Evolutionary conservation across 2,797 vertebrate species (phyloP).

Genomic region (Falco rusticolus): DNA sequence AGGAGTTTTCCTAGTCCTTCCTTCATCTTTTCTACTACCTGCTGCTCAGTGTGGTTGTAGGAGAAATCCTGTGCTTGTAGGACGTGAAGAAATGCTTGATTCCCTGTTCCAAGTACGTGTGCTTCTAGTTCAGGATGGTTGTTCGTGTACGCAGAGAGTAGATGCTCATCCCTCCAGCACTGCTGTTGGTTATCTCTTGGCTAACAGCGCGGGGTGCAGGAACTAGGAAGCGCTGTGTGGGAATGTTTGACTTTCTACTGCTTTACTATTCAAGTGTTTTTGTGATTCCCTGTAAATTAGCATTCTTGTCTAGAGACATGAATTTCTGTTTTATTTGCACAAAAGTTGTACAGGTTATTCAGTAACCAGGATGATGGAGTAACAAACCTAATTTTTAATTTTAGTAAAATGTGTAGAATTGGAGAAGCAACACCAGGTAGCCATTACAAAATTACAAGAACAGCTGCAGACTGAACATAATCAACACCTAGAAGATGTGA

Average conservation of each 20-base stretch:
- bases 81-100: background rate
- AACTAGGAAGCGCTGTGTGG: background rate
- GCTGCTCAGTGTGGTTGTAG: background rate
- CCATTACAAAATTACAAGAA: conserved; percentile 69
- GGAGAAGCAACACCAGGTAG: conserved; percentile 75
- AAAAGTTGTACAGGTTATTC: background rate
- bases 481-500: conserved; percentile 75
- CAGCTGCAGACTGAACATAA: conserved; percentile 74
- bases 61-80: background rate
- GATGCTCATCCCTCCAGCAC: background rate
- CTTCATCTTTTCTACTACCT: background rate
- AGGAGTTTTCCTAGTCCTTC: background rate
- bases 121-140: background rate
- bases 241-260: background rate
- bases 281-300: background rate
- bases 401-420: conserved; percentile 61
- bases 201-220: background rate
- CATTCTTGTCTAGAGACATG: background rate
- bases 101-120: background rate
- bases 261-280: background rate
- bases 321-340: background rate
- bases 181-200: background rate
- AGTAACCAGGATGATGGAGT: background rate
- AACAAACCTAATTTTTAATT: background rate
- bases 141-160: background rate